These are phyloP conservation scores for Poecilia picta DNA, from an alignment of 2,797 vertebrate genomes.

Conservation along the genomic window DNA sequence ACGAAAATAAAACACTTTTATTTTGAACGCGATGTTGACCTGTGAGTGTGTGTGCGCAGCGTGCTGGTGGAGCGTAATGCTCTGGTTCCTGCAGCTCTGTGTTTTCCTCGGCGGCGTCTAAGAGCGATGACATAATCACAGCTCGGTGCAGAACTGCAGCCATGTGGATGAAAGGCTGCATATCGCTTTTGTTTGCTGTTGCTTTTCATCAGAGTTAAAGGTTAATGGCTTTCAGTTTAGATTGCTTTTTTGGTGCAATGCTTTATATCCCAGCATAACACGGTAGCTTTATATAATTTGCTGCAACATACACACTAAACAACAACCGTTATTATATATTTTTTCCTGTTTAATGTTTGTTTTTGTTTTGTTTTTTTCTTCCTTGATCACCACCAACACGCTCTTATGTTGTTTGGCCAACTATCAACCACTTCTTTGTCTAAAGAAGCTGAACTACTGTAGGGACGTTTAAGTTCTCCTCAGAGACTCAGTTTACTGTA, in stretches of 20 bases:
- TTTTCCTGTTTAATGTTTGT: no score
- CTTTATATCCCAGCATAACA: neutral
- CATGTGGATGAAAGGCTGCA: slow-evolving; percentile 5
- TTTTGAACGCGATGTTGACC: slow-evolving; percentile 7
- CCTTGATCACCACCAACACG: neutral
- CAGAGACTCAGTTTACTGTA: neutral
- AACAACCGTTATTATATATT: neutral
- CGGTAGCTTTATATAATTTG: neutral
- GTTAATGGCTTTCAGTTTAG: slow-evolving; percentile 9
- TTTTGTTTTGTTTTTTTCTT: no score
- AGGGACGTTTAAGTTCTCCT: neutral
- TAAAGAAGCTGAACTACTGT: neutral
- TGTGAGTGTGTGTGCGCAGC: neutral
- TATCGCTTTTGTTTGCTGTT: slow-evolving; percentile 21
- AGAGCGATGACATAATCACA: neutral
- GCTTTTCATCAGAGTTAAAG: slow-evolving; percentile 6
- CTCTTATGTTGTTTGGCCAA: neutral
- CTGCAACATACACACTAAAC: neutral
- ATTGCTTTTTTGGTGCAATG: slow-evolving; percentile 10
- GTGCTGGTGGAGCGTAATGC: neutral
- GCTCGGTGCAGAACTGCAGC: neutral
- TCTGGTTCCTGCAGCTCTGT: neutral
- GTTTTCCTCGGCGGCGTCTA: neutral
- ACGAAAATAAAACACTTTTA: neutral
- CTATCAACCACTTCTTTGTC: neutral